phyloP scores from a whole-genome alignment of 2,888 invertebrate species.

The Pharmacophagus antenor region DNA sequence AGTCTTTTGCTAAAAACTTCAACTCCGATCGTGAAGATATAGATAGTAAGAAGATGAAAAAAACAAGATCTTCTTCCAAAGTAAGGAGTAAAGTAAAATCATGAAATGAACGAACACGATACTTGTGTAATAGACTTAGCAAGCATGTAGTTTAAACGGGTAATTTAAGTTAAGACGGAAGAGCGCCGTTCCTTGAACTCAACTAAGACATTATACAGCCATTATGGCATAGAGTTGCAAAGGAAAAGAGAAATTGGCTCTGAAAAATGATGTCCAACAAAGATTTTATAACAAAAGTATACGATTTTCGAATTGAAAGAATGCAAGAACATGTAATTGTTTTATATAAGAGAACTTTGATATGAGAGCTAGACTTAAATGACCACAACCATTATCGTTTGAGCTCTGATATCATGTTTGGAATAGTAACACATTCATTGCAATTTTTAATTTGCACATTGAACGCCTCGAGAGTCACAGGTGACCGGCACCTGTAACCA shows the following conservation, averaged over 20 bases:
- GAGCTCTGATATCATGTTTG: too few species aligned
- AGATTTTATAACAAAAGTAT: neutral
- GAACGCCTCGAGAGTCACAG: too few species aligned
- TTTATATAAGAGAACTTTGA: too few species aligned
- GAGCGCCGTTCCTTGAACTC: constrained; percentile 1
- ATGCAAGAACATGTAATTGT: too few species aligned
- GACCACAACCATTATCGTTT: too few species aligned
- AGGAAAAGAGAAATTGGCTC: neutral
- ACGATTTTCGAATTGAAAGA: neutral
- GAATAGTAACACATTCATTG: too few species aligned
- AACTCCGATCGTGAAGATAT: too few species aligned
- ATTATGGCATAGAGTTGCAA: constrained; percentile 2
- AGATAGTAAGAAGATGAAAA: neutral
- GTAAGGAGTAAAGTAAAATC: neutral
- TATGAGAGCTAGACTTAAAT: too few species aligned
- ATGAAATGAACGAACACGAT: neutral
- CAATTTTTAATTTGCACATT: too few species aligned
- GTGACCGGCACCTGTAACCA: too few species aligned
- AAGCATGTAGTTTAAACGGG: constrained; percentile 2
- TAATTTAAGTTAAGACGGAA: constrained; percentile 6
- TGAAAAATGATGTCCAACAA: neutral
- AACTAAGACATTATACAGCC: constrained; percentile 1
- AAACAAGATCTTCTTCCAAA: too few species aligned
- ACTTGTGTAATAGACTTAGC: neutral
- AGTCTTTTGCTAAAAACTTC: too few species aligned